phyloP scores from a whole-genome alignment of 2,888 invertebrate species.

The Andrena bicolor region DNA sequence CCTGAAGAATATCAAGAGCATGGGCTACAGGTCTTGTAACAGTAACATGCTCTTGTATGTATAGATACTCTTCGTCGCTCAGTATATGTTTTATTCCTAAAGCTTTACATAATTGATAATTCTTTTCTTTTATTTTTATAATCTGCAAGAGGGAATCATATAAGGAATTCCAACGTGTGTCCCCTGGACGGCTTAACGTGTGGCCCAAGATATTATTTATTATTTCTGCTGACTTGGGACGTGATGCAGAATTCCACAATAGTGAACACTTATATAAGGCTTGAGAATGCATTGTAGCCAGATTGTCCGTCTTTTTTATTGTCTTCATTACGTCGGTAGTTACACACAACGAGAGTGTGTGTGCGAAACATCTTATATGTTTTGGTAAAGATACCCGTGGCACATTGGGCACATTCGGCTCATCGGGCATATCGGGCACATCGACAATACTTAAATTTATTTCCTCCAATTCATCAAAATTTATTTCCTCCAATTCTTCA shows the following conservation, averaged over 20 bases:
- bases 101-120: neutral
- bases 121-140: neutral
- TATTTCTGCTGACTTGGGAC: neutral
- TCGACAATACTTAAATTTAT: no score
- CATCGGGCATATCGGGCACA: no score
- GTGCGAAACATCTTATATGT: no score
- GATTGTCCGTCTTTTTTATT: no score
- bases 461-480: no score
- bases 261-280: no score
- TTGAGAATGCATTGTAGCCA: no score
- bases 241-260: neutral
- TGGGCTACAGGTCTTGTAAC: neutral
- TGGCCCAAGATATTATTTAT: neutral
- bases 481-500: no score
- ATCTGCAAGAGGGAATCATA: neutral
- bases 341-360: neutral
- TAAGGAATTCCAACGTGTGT: conserved; percentile 1
- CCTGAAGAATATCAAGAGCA: neutral
- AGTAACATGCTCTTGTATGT: neutral
- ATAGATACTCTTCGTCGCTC: neutral
- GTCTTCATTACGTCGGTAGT: neutral
- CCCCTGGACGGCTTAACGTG: neutral
- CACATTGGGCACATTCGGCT: no score
- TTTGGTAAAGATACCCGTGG: no score
- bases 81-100: neutral